Evolutionary conservation across 2,113 vertebrate genomes (phyloP), one percentile per base, ranked within the genome.

Genomic region (Carassius carassius): DNA sequence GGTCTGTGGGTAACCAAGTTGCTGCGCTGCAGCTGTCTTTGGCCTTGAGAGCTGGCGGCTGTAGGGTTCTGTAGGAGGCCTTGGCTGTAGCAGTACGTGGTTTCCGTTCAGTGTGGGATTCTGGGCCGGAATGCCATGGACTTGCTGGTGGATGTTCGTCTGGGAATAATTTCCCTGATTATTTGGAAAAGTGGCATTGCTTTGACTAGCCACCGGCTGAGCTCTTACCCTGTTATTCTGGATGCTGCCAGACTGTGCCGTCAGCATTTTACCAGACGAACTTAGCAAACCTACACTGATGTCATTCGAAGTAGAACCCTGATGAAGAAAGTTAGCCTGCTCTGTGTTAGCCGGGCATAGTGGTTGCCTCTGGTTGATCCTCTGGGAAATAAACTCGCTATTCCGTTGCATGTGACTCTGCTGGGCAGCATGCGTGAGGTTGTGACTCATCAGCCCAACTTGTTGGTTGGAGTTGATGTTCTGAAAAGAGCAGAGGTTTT

Each of bases 401-500:
- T 90, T 92, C 8, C 90, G 92, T 83, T 93, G 94, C 86, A 92
- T 86, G 41, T 92, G 88, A 82, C 79, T 90, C 84, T 90, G 91
- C n/a, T 88, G 87, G 21, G 81, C 69, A 29, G 85, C 23, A 3
- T 85, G 88, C 14, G 94, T 86, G 5, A 85, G 85, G 49, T 91
- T 95, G 0, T 95, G 92, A 8, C 91, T 92, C 13, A 90, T 78
- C 75, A 94, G 94, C 86, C 93, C 85, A 51, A 93, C 88, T 83
- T 94, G 95, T 8, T 95, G 94, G 84, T 88, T 92, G 51, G 89
- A 85, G 80, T 81, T 88, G 62, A 94, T 92, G 84, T 92, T 93
- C 56, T 94, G 93, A 86, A 95, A 95, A 23, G 94, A 93, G 86
- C 90, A 85, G 58, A 96, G 95, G 91, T 95, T 95, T n/a, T 96